Percentiles rank a stretch among this genome's conserved stretches.
Conservation (phyloP, 2,888 invertebrate species). For the Dryobotodes eremita region DNA sequence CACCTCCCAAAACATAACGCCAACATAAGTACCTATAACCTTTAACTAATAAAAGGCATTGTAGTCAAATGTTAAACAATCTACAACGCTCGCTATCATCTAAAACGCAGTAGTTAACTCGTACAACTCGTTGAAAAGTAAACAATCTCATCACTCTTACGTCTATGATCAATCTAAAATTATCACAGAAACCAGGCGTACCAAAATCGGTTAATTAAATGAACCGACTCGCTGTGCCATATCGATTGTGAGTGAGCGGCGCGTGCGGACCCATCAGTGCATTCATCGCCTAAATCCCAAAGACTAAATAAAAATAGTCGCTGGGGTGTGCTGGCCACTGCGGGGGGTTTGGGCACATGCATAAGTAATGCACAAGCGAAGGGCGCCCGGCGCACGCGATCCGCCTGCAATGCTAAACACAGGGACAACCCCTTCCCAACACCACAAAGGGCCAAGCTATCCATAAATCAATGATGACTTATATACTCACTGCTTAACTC, state of each 20-base stretch:
- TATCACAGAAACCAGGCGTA: slow-evolving; percentile 26
- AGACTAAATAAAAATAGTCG: slow-evolving; percentile 84
- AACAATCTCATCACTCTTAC: slow-evolving; percentile 37
- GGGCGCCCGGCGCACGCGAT: slow-evolving; percentile 87
- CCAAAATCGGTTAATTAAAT: slow-evolving; percentile 47
- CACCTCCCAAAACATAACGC: neutral
- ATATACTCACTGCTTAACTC: slow-evolving; percentile 64
- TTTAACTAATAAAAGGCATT: slow-evolving; percentile 9
- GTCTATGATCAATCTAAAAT: slow-evolving; percentile 30
- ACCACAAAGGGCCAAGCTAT: slow-evolving; percentile 77
- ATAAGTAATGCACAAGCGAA: slow-evolving; percentile 89
- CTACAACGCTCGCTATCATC: neutral
- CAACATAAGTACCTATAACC: neutral
- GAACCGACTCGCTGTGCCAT: slow-evolving; percentile 50
- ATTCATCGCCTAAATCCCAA: slow-evolving; percentile 82
- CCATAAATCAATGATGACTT: slow-evolving; percentile 84
- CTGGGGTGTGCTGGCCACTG: slow-evolving; percentile 71
- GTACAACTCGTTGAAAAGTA: slow-evolving; percentile 34
- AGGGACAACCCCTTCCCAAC: slow-evolving; percentile 77
- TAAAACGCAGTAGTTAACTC: slow-evolving; percentile 39
- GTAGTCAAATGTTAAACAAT: slow-evolving; percentile 21
- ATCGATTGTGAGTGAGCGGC: slow-evolving; percentile 78
- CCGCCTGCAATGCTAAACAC: slow-evolving; percentile 79
- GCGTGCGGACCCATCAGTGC: slow-evolving; percentile 83
- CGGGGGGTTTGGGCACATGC: slow-evolving; percentile 81